A percentile compares a stretch with the other conserved stretches of the same genome.
Conservation (phyloP, 2,888 invertebrate species). For the Flabesymbios commensalis region DNA sequence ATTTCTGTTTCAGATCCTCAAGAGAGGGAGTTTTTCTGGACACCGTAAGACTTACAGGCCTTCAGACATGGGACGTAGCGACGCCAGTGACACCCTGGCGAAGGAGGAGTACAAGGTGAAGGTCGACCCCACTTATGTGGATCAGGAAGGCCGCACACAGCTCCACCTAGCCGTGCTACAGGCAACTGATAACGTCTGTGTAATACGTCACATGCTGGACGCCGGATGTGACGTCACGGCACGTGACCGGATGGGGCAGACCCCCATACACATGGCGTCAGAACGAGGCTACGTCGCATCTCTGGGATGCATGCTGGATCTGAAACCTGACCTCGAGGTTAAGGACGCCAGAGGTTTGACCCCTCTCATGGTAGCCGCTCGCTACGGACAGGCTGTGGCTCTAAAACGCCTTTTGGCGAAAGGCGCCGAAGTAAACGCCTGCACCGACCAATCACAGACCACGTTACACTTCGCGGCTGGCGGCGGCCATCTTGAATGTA, state of each 20-base stretch:
- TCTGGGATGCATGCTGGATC: neutral
- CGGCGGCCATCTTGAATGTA: neutral
- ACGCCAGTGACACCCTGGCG: no score
- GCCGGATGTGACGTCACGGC: constrained; percentile 19
- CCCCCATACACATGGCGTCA: constrained; percentile 10
- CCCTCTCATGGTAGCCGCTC: constrained; percentile 17
- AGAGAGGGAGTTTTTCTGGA: no score
- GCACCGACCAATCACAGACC: constrained; percentile 8
- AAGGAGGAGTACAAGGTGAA: constrained; percentile 2
- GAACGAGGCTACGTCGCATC: neutral
- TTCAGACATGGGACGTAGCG: no score
- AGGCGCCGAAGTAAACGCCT: constrained; percentile 12
- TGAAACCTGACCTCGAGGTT: constrained; percentile 6
- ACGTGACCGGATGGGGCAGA: constrained; percentile 1
- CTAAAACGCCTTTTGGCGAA: constrained; percentile 7
- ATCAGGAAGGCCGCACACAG: constrained; percentile 14
- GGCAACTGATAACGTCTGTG: neutral
- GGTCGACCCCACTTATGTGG: constrained; percentile 7
- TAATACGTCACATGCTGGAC: neutral
- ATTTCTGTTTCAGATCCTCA: no score
- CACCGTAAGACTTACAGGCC: no score
- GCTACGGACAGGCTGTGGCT: constrained; percentile 2
- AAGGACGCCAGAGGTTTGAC: neutral
- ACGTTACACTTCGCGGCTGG: constrained; percentile 18
- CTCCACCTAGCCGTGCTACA: constrained; percentile 16